Conservation (phyloP, 2,113 vertebrate species). For the Neofelis nebulosa region DNA sequence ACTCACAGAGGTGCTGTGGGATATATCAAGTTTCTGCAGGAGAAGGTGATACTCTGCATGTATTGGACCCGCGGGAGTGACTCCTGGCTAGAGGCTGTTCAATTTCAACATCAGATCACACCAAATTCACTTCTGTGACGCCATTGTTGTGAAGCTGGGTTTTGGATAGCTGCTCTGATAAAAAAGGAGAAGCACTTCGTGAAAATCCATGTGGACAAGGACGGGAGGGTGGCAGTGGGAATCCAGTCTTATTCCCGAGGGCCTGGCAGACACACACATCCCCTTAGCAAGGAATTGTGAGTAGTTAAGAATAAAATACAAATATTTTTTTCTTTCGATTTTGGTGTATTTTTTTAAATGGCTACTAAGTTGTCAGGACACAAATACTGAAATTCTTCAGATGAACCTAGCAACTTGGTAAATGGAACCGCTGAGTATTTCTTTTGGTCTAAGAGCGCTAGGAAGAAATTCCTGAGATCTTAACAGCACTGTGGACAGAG, state of each 20-base stretch:
- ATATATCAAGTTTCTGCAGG: accelerated
- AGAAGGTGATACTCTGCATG: background rate
- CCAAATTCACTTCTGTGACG: background rate
- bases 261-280: too few relatives aligned
- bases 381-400: background rate
- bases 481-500: too few relatives aligned
- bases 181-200: background rate
- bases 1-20: background rate
- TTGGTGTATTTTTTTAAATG: background rate
- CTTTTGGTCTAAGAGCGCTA: background rate
- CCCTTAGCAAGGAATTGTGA: background rate
- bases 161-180: background rate
- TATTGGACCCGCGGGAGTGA: background rate
- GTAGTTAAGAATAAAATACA: background rate
- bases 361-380: background rate
- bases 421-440: background rate
- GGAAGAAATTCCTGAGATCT: background rate
- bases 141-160: background rate
- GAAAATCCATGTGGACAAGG: background rate
- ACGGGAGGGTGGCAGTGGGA: accelerated
- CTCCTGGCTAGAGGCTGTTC: too few relatives aligned
- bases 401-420: background rate
- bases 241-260: background rate
- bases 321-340: background rate
- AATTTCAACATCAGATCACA: accelerated